Percentiles rank a stretch among this genome's conserved stretches.
Conservation (phyloP, 2,888 invertebrate species). For the Idaea aversata region DNA sequence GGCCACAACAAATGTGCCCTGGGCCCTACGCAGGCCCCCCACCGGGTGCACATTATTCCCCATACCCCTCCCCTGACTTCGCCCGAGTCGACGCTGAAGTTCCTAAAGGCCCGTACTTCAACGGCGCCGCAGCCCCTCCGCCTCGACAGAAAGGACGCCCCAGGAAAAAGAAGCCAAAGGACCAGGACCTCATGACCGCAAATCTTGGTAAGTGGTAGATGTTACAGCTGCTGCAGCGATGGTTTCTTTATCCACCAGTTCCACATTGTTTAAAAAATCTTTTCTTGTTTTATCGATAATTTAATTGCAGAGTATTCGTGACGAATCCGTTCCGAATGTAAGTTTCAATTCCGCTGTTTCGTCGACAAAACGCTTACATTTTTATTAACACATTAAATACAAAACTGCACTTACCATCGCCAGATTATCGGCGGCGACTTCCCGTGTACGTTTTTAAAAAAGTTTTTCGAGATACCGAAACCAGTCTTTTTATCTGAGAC, state of each 20-base stretch:
- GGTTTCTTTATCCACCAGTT: slow-evolving; percentile 21
- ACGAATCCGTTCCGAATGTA: slow-evolving; percentile 35
- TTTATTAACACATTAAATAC: slow-evolving; percentile 80
- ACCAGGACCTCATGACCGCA: slow-evolving; percentile 91
- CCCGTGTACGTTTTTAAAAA: slow-evolving; percentile 64
- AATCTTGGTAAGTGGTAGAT: slow-evolving; percentile 86
- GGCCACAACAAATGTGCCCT: slow-evolving; percentile 80
- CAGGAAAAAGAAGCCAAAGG: slow-evolving; percentile 95
- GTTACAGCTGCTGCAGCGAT: slow-evolving; percentile 9
- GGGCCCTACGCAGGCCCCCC: slow-evolving; percentile 76
- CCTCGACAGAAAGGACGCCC: slow-evolving; percentile 96
- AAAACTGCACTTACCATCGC: slow-evolving; percentile 74
- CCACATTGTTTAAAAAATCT: slow-evolving; percentile 13
- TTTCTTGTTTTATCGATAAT: slow-evolving; percentile 20
- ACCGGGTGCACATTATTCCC: slow-evolving; percentile 71
- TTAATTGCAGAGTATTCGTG: slow-evolving; percentile 29
- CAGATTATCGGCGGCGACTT: slow-evolving; percentile 74
- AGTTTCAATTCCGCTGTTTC: slow-evolving; percentile 25
- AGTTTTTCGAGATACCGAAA: slow-evolving; percentile 68
- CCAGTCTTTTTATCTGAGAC: slow-evolving; percentile 71
- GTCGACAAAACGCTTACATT: slow-evolving; percentile 76
- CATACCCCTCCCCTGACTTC: slow-evolving; percentile 81
- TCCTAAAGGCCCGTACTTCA: slow-evolving; percentile 80
- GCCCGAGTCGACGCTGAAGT: slow-evolving; percentile 72
- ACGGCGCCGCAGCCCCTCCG: slow-evolving; percentile 78